Percentiles rank a stretch among this genome's conserved stretches.
Evolutionary conservation across 2,113 vertebrate species (phyloP).

Genomic region (Promerops cafer): DNA sequence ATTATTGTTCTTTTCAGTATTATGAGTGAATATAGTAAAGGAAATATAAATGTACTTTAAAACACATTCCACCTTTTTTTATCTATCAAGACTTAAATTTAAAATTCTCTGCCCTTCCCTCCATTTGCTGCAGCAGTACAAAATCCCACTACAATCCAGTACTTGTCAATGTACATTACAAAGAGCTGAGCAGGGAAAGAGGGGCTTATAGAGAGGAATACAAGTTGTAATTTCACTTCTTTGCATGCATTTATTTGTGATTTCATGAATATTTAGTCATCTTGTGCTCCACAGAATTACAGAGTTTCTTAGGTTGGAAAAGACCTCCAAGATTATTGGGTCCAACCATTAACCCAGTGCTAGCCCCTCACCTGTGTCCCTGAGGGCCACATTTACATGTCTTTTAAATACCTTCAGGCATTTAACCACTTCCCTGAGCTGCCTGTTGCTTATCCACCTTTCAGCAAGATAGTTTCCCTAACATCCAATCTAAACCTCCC

Average conservation of each 20-base stretch:
- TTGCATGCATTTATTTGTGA: neutral
- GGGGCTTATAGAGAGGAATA: neutral
- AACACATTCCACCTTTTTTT: neutral
- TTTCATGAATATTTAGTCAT: neutral
- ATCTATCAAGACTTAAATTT: neutral
- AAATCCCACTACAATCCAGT: neutral
- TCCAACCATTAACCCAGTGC: fast-evolving
- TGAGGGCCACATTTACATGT: neutral
- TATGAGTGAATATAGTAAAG: neutral
- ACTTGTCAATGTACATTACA: neutral
- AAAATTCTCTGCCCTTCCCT: neutral
- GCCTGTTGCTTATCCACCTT: neutral
- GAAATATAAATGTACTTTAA: neutral
- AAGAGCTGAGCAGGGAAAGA: neutral
- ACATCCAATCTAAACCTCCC: neutral
- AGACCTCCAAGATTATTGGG: neutral
- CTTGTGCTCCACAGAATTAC: neutral
- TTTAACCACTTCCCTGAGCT: neutral
- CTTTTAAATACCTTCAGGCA: neutral
- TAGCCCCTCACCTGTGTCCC: neutral
- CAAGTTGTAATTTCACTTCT: neutral
- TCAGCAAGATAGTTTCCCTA: neutral
- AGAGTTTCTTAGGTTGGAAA: neutral
- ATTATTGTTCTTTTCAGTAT: neutral
- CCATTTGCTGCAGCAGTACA: neutral